A percentile compares a stretch with the other conserved stretches of the same genome.
phyloP scores from a whole-genome alignment of 1,140 invertebrate species.

The Zaprionus davidi region DNA sequence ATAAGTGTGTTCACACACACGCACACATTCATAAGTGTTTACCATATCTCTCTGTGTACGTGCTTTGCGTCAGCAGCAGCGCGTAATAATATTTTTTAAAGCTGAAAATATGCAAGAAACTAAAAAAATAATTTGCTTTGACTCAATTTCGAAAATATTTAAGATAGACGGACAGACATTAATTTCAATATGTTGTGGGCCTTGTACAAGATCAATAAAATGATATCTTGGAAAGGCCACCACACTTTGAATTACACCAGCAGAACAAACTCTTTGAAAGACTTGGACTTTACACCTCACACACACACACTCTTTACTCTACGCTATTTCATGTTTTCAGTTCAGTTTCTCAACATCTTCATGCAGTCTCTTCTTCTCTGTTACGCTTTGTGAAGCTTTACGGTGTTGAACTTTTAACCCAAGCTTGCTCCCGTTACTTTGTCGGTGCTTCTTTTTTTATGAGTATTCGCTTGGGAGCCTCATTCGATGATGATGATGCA shows the following conservation, averaged over 20 bases:
- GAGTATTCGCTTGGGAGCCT: neutral
- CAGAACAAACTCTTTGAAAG: neutral
- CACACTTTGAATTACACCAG: conserved; percentile 1
- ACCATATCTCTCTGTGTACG: conserved; percentile 54
- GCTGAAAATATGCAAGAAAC: conserved; percentile 42
- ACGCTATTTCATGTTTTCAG: conserved; percentile 10
- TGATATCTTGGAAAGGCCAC: conserved; percentile 28
- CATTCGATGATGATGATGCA: conserved; percentile 4
- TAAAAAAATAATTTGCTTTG: conserved; percentile 52
- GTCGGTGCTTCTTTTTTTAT: conserved; percentile 4
- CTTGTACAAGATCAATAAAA: conserved; percentile 60
- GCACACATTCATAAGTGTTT: conserved; percentile 19
- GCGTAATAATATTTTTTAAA: conserved; percentile 48
- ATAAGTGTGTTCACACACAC: conserved; percentile 5
- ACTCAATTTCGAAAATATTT: conserved; percentile 27
- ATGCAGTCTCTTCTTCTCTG: conserved; percentile 4
- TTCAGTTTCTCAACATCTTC: conserved; percentile 12
- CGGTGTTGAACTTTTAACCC: conserved; percentile 50
- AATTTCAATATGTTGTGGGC: conserved; percentile 13
- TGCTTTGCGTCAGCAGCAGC: conserved; percentile 71
- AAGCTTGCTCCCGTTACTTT: conserved; percentile 41
- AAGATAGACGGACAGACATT: neutral
- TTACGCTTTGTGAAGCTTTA: conserved; percentile 21
- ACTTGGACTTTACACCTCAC: conserved; percentile 12
- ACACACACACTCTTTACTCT: neutral